Evolutionary conservation across 2,113 vertebrate species (phyloP).

Genomic region (Neopipo cinnamomea): DNA sequence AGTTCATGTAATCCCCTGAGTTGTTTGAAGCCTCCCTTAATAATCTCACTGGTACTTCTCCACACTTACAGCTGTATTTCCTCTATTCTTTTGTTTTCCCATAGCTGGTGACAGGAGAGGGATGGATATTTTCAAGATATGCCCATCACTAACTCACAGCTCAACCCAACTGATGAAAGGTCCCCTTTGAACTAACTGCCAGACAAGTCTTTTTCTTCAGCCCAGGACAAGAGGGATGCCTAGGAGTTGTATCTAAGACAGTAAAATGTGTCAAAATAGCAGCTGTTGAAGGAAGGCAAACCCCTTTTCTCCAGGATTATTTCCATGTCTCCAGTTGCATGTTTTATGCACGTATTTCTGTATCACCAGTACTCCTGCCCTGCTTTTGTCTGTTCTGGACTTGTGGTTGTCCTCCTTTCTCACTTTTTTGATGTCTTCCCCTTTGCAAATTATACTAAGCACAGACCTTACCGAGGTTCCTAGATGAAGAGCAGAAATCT

Average conservation of each 20-base stretch:
- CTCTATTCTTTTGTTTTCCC: slow-evolving; percentile 33
- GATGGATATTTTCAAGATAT: background rate
- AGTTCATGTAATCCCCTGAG: slow-evolving; percentile 18
- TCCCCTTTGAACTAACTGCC: slow-evolving; percentile 26
- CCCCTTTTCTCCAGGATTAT: background rate
- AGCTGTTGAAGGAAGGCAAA: slow-evolving; percentile 19
- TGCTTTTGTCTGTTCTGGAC: background rate
- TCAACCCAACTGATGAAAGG: slow-evolving; percentile 29
- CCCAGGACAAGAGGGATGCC: background rate
- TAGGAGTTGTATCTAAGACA: background rate
- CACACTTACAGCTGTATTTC: slow-evolving; percentile 25
- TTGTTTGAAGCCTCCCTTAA: slow-evolving; percentile 11
- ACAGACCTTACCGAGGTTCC: background rate
- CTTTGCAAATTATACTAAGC: background rate
- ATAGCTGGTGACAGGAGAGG: slow-evolving; percentile 33
- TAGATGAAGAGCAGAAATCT: background rate
- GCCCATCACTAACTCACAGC: slow-evolving; percentile 39
- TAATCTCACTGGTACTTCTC: slow-evolving; percentile 43
- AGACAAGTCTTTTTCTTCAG: slow-evolving; percentile 3
- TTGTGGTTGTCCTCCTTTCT: background rate
- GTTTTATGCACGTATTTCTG: background rate
- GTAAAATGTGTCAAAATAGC: background rate
- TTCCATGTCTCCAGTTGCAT: background rate
- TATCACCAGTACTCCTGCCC: background rate
- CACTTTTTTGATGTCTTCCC: background rate